Evolutionary conservation across 2,113 vertebrate species (phyloP), one percentile per base, ranked within the genome.

Genomic region (Hyla sarda): DNA sequence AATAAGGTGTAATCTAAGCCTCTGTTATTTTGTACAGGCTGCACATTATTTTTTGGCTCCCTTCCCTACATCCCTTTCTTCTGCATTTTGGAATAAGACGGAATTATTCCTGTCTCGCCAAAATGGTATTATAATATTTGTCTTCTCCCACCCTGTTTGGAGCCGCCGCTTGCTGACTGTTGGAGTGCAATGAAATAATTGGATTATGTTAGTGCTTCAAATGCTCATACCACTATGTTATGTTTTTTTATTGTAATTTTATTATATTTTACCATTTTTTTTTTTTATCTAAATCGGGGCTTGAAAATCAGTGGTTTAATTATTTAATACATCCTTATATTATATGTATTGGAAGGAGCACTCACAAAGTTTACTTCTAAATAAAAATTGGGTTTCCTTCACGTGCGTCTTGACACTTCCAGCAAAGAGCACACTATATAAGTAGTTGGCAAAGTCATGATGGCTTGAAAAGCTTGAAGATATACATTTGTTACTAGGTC

Each of bases 1-100:
- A 3, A 92, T 93, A 97, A 95, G 98, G 97, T 99, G 98, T 99
- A 98, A 99, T 99, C 97, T 98, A 97, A 97, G 94, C 94, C 96
- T 95, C 92, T 93, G 92, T 93, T 93, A 94, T 93, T 93, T 94
- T 89, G 93, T 93, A 94, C 92, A 94, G 96, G 96, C 96, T 98
- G 96, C 95, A 94, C 93, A 94, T 95, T 95, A 94, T 96, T 95
- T 96, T 95, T 95, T 95, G 94, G 95, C 93, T 90, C 92, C 93
- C 92, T 69, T 90, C 90, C 84, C 84, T 88, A 74, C 88, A 62
- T 82, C 82, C 82, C 89, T 86, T 86, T 25, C 88, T n/a, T 89
- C 90, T 92, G 95, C 96, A 96, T 97, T 98, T 98, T 97, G 96
- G 96, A 94, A 95, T 95, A 93, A 88, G 92, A 95, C 93, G 91